These are phyloP conservation scores for Diachasmimorpha longicaudata DNA, from an alignment of 1,140 invertebrate genomes.

Conservation along the genomic window DNA sequence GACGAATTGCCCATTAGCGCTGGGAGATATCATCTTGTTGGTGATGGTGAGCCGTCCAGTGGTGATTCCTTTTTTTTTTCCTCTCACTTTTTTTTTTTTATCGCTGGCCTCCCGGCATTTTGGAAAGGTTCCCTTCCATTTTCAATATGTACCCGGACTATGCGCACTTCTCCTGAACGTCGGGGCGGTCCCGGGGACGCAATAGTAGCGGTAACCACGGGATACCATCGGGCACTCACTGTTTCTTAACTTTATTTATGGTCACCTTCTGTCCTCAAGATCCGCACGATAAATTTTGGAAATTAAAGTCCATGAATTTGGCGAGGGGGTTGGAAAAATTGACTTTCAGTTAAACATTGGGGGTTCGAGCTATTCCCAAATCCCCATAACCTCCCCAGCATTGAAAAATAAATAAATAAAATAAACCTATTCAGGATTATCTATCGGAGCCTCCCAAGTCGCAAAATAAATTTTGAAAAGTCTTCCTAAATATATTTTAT, in stretches of 20 bases:
- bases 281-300: neutral
- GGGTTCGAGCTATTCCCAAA: neutral
- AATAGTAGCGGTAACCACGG: slow-evolving; percentile 1
- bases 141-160: neutral
- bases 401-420: no score
- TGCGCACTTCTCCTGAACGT: neutral
- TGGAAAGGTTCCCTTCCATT: neutral
- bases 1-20: slow-evolving; percentile 15
- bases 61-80: neutral
- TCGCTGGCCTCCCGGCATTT: neutral
- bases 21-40: neutral
- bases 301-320: neutral
- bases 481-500: neutral
- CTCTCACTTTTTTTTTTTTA: neutral
- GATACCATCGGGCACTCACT: neutral
- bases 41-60: neutral
- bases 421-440: no score
- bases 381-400: no score
- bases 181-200: neutral
- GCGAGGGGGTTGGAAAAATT: neutral
- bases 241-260: slow-evolving; percentile 9
- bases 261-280: neutral
- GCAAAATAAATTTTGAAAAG: neutral
- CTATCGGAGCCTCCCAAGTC: no score
- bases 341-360: neutral